phyloP scores from a whole-genome alignment of 1,140 invertebrate species.

The Nephila pilipes region DNA sequence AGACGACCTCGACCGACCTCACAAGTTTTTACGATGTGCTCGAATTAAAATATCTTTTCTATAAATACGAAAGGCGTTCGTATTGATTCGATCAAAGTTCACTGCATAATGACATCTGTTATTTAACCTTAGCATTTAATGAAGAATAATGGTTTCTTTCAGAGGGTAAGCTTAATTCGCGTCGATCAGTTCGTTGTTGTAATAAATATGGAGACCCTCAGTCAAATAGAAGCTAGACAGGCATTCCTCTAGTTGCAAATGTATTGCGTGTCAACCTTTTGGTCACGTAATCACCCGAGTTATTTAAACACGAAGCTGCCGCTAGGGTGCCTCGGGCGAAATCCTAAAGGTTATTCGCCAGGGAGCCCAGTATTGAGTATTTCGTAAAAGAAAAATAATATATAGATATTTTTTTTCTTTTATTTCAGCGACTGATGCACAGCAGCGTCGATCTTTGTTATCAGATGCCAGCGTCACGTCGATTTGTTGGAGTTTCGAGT shows the following conservation, averaged over 20 bases:
- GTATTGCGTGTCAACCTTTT: constrained; percentile 72
- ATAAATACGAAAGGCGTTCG: constrained; percentile 63
- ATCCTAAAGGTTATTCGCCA: constrained; percentile 74
- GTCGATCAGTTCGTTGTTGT: constrained; percentile 10
- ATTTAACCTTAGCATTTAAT: constrained; percentile 67
- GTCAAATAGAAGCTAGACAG: constrained; percentile 60
- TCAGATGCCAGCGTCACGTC: constrained; percentile 76
- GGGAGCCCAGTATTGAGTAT: constrained; percentile 64
- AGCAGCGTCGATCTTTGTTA: constrained; percentile 71
- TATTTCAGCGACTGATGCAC: constrained; percentile 62
- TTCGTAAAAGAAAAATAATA: constrained; percentile 65
- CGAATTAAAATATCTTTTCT: constrained; percentile 52
- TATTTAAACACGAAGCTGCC: constrained; percentile 72
- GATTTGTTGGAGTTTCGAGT: constrained; percentile 70
- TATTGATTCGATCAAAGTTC: constrained; percentile 53
- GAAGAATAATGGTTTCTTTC: constrained; percentile 58
- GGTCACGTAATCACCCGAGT: constrained; percentile 74
- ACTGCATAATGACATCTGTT: constrained; percentile 64
- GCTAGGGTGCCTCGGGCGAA: constrained; percentile 16
- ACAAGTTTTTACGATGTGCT: neutral
- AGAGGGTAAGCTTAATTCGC: constrained; percentile 33
- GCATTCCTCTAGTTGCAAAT: constrained; percentile 63
- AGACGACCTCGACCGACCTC: neutral
- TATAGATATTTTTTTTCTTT: constrained; percentile 67
- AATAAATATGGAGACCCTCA: constrained; percentile 51